These are phyloP conservation scores for Drosophila emarginata DNA, from an alignment of 2,888 invertebrate genomes.

Conservation along the genomic window DNA sequence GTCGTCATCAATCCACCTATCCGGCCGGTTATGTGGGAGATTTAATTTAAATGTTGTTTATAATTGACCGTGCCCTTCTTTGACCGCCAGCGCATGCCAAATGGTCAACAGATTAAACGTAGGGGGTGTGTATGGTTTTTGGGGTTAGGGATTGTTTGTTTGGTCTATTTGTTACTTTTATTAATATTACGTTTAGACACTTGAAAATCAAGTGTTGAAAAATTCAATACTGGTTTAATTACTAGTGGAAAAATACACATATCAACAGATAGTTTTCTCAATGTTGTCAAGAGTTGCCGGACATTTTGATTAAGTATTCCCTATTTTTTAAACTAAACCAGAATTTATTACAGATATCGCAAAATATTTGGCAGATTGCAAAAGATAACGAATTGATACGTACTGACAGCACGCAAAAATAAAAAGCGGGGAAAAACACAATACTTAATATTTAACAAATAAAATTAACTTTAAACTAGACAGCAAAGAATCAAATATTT, in stretches of 20 bases:
- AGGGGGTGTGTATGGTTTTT: neutral
- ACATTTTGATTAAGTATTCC: neutral
- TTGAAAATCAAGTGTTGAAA: neutral
- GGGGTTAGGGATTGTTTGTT: neutral
- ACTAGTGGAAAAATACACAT: neutral
- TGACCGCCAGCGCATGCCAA: slow-evolving; percentile 2
- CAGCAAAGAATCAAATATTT: too few relatives aligned
- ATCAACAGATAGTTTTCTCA: neutral
- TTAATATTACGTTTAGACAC: neutral
- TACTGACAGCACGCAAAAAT: too few relatives aligned
- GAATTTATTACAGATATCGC: too few relatives aligned
- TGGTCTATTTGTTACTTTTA: neutral
- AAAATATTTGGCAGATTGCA: too few relatives aligned
- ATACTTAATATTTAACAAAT: too few relatives aligned
- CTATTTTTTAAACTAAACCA: neutral
- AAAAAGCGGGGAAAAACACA: too few relatives aligned
- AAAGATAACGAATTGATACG: too few relatives aligned
- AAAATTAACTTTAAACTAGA: too few relatives aligned
- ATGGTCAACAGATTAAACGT: neutral
- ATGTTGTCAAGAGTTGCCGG: neutral
- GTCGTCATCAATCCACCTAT: neutral
- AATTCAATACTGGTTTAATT: neutral
- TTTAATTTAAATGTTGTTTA: neutral
- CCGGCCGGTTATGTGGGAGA: neutral
- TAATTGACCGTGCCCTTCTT: neutral